These are phyloP conservation scores for Idaea dimidiata DNA, from an alignment of 2,888 invertebrate genomes.

Conservation along the genomic window DNA sequence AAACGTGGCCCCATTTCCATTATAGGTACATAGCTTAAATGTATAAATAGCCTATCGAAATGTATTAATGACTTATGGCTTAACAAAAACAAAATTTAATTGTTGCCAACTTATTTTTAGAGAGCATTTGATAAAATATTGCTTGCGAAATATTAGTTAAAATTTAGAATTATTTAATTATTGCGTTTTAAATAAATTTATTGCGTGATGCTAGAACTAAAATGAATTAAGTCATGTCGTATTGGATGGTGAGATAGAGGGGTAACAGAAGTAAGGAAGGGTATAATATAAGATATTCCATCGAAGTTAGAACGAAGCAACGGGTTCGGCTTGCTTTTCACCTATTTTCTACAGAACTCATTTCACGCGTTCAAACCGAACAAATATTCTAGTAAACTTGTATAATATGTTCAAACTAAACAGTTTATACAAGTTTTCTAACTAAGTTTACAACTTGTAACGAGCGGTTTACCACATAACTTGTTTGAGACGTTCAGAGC, in stretches of 20 bases:
- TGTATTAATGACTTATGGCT: constrained; percentile 18
- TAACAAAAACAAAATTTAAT: not conserved
- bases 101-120: constrained; percentile 33
- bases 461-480: too few relatives aligned
- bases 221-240: constrained; percentile 62
- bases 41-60: constrained; percentile 24
- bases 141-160: constrained; percentile 69
- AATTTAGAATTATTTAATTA: constrained; percentile 32
- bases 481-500: too few relatives aligned
- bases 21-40: constrained; percentile 33
- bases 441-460: too few relatives aligned
- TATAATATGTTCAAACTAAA: too few relatives aligned
- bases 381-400: not conserved
- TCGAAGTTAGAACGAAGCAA: not conserved
- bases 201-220: constrained; percentile 40
- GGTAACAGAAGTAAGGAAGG: constrained; percentile 18
- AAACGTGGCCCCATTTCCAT: constrained; percentile 27
- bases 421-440: too few relatives aligned
- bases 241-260: constrained; percentile 53
- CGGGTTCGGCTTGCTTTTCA: not conserved
- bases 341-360: not conserved
- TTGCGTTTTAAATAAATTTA: constrained; percentile 44
- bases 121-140: constrained; percentile 58
- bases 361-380: not conserved
- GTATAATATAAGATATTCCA: constrained; percentile 32